Evolutionary conservation across 2,888 invertebrate species (phyloP).

Genomic region (Oligia strigilis): DNA sequence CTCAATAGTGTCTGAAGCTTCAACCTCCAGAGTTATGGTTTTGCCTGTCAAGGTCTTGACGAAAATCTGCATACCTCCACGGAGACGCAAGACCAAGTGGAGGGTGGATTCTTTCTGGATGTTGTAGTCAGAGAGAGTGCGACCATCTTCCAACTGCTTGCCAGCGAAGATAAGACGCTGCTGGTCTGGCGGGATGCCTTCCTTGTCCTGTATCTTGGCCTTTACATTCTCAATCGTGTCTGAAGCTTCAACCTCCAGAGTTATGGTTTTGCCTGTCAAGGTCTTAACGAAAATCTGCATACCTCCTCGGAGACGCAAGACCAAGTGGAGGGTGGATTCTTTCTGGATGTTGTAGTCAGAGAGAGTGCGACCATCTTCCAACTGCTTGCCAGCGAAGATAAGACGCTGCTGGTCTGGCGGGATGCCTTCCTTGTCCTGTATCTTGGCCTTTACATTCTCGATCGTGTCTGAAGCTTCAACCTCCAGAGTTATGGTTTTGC

Average conservation of each 20-base stretch:
- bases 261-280: conserved; percentile 44
- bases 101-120: conserved; percentile 82
- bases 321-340: conserved; percentile 53
- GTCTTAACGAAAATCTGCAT: conserved; percentile 71
- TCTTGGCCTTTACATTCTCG: conserved; percentile 75
- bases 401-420: conserved; percentile 75
- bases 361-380: conserved; percentile 72
- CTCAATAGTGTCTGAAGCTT: conserved; percentile 13
- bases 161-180: conserved; percentile 54
- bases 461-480: conserved; percentile 74
- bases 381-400: conserved; percentile 74
- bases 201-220: conserved; percentile 58
- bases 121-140: conserved; percentile 50
- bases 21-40: conserved; percentile 19
- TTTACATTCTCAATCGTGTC: conserved; percentile 54
- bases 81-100: conserved; percentile 78
- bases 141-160: conserved; percentile 50
- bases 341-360: conserved; percentile 70
- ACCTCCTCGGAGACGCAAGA: conserved; percentile 73
- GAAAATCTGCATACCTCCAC: conserved; percentile 57
- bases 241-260: conserved; percentile 32
- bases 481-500: conserved; percentile 73
- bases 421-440: conserved; percentile 75
- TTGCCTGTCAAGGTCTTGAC: conserved; percentile 26
- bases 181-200: conserved; percentile 56